Evolutionary conservation across 1,140 invertebrate genomes (phyloP).

Genomic region (Mizuhopecten yessoensis): DNA sequence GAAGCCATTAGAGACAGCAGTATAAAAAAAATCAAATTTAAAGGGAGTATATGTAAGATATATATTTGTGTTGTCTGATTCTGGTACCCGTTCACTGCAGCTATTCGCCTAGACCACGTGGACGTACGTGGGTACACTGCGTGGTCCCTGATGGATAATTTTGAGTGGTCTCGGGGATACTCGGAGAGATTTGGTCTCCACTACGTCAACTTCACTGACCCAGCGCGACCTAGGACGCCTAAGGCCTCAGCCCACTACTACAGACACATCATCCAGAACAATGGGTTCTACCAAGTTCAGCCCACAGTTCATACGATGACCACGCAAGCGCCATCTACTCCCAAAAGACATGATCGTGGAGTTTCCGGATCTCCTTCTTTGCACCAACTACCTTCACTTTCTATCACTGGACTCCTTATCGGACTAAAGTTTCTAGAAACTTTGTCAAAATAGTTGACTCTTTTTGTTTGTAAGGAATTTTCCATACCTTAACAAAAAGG

Average conservation of each 20-base stretch:
- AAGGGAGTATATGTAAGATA: too few relatives aligned
- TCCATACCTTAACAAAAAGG: too few relatives aligned
- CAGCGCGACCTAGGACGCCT: constrained; percentile 87
- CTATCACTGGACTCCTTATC: not conserved
- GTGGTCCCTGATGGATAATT: constrained; percentile 92
- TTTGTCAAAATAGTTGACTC: not conserved
- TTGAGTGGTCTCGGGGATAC: constrained; percentile 88
- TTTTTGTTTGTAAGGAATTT: too few relatives aligned
- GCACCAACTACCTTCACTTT: not conserved
- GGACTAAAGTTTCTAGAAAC: not conserved
- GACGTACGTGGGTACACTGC: constrained; percentile 88
- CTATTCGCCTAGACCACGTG: constrained; percentile 84
- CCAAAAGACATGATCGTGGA: not conserved
- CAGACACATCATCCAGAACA: constrained; percentile 70
- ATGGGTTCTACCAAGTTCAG: constrained; percentile 66
- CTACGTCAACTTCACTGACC: constrained; percentile 88
- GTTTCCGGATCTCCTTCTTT: not conserved
- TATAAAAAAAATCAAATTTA: too few relatives aligned
- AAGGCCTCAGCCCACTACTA: constrained; percentile 87
- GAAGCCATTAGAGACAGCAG: too few relatives aligned
- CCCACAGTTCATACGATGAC: not conserved
- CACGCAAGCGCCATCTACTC: not conserved
- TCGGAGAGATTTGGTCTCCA: constrained; percentile 89
- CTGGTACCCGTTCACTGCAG: constrained; percentile 61
- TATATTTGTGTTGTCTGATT: not conserved